Base-by-base conservation (phyloP, 2,797 vertebrate species). In the Cetoscarus ocellatus region DNA sequence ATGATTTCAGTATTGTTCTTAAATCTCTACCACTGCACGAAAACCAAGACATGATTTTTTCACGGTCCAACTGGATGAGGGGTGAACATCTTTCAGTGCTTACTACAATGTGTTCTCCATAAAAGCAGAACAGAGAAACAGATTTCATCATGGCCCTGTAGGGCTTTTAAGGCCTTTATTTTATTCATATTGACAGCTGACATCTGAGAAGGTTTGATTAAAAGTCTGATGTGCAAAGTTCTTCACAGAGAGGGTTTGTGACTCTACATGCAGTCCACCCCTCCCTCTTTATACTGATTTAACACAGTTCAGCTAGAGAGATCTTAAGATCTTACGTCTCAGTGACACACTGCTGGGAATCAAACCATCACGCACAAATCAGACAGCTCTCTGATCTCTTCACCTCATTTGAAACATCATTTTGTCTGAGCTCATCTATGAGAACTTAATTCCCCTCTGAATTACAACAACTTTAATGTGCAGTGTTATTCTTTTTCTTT, bases 71-170 rank as follows among this genome's bases (percentile, higher is more conserved):
- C 62, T 53, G n/a, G 63, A 73, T 3, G 17, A 66, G 51, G 73
- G 59, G 58, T 73, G 50, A 66, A 55, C 5, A 0, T 67, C 12
- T 67, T 64, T 79, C 57, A 66, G 62, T 45, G 54, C n/a, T 67
- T 12, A 59, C 58, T 40, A 76, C 72, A 80, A 55, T 57, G 9
- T 81, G 60, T 79, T 79, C 80, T 80, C 49, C 54, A 65, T 71
- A 63, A 65, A 39, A 44, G 62, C 39, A 42, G 19, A 44, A 62
- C 39, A 42, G 19, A 70, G 40, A 67, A 56, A 70, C 57, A 62
- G 66, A 75, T 79, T 75, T 66, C 40, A 59, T 70, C 79, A 73
- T 10, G 43, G 36, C 64, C 50, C 53, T 61, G 47, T 18, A 67
- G 6, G 11, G 17, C 43, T 38, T 45, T 18, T 7, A 58, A 42